phyloP scores from a whole-genome alignment of 2,888 invertebrate species.

The Acheta domesticus region DNA sequence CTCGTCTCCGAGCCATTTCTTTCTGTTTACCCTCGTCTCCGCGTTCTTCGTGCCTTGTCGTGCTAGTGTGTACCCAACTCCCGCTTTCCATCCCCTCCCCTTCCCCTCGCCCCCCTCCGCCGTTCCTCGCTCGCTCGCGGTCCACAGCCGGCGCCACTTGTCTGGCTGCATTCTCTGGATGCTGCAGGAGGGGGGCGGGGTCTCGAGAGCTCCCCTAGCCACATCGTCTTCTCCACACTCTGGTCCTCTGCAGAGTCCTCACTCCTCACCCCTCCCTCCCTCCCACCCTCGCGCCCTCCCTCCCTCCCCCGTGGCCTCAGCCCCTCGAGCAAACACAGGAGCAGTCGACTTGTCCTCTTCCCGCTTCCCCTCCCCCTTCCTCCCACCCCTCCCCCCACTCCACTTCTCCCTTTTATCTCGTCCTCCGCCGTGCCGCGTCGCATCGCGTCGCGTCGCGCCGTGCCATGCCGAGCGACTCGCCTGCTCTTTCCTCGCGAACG shows the following conservation, averaged over 20 bases:
- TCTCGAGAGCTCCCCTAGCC: not conserved
- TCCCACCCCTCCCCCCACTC: not conserved
- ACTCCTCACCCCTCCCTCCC: not conserved
- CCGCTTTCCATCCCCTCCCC: not conserved
- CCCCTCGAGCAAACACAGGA: not conserved
- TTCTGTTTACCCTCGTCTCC: not conserved
- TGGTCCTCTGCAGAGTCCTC: not conserved
- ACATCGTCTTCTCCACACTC: not conserved
- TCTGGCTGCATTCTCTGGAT: not conserved
- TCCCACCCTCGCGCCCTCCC: not conserved
- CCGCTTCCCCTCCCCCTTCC: not conserved
- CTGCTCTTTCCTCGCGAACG: not conserved
- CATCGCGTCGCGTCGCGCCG: not conserved
- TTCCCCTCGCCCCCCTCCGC: not conserved
- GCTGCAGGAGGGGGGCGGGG: not conserved
- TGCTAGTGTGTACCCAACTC: slow-evolving; percentile 5
- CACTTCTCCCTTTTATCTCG: not conserved
- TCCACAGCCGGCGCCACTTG: not conserved
- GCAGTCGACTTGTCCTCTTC: not conserved
- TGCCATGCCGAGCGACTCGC: not conserved
- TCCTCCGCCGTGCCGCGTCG: not conserved
- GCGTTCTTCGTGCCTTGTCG: not conserved
- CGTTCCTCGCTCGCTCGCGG: not conserved
- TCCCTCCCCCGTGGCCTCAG: not conserved
- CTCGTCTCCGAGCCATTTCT: not conserved